Base-by-base conservation (phyloP, 2,113 vertebrate genomes). In the Eudyptes chrysolophus region DNA sequence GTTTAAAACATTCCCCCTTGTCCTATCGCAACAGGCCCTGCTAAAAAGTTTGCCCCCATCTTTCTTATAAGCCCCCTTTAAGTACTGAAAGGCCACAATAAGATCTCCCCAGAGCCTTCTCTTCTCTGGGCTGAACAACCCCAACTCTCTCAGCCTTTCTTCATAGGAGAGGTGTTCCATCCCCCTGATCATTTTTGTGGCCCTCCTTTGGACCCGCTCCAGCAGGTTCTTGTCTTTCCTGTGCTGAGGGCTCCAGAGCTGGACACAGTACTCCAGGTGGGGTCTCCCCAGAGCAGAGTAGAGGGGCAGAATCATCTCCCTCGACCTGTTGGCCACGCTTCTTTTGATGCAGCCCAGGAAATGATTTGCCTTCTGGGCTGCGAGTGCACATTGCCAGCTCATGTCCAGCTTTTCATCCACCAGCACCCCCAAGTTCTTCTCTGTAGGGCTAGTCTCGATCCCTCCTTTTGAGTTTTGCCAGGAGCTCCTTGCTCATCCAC, bases 321-420 rank as follows among this genome's bases (percentile, higher is more conserved):
- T 74, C 0, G 0, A 74, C 25, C 29, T 69, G 30, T 29, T 29
- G 40, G 36, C 24, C 60, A 69, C 0, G 0, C 20, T 46, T 30
- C n/a, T 78, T 72, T 38, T 65, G 7, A 48, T 36, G 57, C 1
- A 0, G 60, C 7, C 46, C 65, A 68, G 49, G 20, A 80, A 11
- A 65, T 1, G 3, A 19, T 7, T 42, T 22, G 20, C 7, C 16
- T 46, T 64, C 42, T 42, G 42, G 68, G 13, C 44, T 34, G 32
- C 3, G 6, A 58, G 29, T 2, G 17, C 22, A 64, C 22, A 25
- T 8, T 48, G 13, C 3, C 4, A 2, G 19, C 11, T 76, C 16
- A 44, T 3, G 14, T 60, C 24, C 55, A 92, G 20, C 10, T 54
- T 84, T 62, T 66, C 30, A 36, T 44, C 19, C 11, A 48, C 9